A percentile compares a stretch with the other conserved stretches of the same genome.
Conservation (phyloP, 1,140 invertebrate genomes). For the Cotesia typhae region DNA sequence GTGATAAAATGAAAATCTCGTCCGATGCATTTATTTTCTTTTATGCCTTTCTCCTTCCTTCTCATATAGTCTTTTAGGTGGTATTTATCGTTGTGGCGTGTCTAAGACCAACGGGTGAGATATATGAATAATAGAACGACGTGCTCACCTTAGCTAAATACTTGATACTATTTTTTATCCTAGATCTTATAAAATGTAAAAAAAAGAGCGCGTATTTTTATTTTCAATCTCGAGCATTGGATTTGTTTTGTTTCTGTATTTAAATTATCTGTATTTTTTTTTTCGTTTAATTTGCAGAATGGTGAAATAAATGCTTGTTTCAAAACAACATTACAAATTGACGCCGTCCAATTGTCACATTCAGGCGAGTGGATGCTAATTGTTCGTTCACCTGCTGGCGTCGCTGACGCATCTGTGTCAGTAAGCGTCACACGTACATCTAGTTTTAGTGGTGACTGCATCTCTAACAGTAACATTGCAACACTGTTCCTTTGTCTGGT, state of each 20-base stretch:
- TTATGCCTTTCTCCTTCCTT: not conserved
- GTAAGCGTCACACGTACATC: conserved; percentile 69
- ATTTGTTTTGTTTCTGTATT: conserved; percentile 22
- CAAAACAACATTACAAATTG: conserved; percentile 65
- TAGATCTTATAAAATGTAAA: too few species aligned
- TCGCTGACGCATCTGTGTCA: conserved; percentile 67
- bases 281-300: conserved; percentile 59
- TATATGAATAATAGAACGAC: conserved; percentile 18
- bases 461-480: conserved; percentile 49
- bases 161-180: conserved; percentile 29
- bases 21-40: conserved; percentile 8
- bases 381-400: conserved; percentile 67
- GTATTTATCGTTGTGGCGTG: conserved; percentile 35
- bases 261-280: conserved; percentile 8
- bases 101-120: conserved; percentile 13
- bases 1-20: conserved; percentile 36
- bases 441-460: conserved; percentile 57
- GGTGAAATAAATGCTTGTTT: conserved; percentile 66
- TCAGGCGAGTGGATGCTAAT: conserved; percentile 69
- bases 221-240: not conserved
- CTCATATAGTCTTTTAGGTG: not conserved
- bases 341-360: conserved; percentile 66
- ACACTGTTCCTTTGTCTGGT: conserved; percentile 53
- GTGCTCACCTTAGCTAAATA: conserved; percentile 27
- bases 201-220: too few species aligned